Percentiles rank a stretch among this genome's conserved stretches.
Evolutionary conservation across 2,113 vertebrate genomes (phyloP).

Genomic region (Phoenicopterus ruber): DNA sequence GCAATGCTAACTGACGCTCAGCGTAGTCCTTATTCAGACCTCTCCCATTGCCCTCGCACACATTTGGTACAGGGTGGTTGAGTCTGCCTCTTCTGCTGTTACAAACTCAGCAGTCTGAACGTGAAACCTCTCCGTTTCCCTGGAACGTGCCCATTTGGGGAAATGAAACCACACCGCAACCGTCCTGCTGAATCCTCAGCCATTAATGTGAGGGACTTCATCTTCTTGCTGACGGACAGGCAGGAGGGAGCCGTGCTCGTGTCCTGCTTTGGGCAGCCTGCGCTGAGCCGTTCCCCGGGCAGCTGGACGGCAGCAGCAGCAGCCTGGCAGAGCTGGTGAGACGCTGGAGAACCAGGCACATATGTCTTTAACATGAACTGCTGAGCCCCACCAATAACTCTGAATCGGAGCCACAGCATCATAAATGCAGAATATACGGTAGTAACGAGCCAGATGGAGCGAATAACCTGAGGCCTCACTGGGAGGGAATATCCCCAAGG

Average conservation of each 20-base stretch:
- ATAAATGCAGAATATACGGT: background rate
- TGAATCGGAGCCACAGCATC: background rate
- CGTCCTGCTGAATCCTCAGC: background rate
- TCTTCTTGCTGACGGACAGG: background rate
- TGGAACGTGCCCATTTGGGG: background rate
- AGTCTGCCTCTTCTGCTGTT: background rate
- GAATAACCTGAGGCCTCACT: background rate
- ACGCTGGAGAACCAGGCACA: background rate
- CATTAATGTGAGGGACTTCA: background rate
- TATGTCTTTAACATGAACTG: background rate
- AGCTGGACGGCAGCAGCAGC: fast-evolving
- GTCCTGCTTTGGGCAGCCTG: background rate
- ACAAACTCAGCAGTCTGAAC: background rate
- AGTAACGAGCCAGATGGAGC: background rate
- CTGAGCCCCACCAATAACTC: background rate
- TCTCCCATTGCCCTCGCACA: background rate
- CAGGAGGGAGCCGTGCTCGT: background rate
- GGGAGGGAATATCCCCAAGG: background rate
- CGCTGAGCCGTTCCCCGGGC: background rate
- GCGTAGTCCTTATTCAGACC: background rate
- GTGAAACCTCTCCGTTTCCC: background rate
- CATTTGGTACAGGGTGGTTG: background rate
- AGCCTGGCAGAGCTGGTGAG: background rate
- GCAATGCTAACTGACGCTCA: background rate
- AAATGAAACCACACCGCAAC: background rate